Percentiles rank a stretch among this genome's conserved stretches.
Evolutionary conservation across 2,113 vertebrate species (phyloP).

Genomic region (Cranoglanis bouderius): DNA sequence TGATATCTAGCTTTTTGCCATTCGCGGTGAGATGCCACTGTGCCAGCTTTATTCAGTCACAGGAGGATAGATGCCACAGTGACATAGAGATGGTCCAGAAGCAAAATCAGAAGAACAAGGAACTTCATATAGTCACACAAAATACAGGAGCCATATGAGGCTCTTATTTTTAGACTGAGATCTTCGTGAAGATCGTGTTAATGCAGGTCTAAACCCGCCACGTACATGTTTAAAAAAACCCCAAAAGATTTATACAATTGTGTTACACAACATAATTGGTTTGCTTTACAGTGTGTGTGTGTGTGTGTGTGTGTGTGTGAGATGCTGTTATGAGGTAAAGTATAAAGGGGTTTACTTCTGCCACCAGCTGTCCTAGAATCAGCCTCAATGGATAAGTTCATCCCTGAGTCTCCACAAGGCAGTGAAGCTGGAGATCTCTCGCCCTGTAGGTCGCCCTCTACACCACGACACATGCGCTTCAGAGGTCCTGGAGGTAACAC

Average conservation of each 20-base stretch:
- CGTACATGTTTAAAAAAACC: not conserved
- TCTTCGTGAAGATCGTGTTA: not conserved
- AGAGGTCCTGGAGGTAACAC: constrained; percentile 85
- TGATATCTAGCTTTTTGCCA: not conserved
- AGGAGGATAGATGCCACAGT: not conserved
- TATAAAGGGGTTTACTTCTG: constrained; percentile 16
- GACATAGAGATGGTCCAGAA: not conserved
- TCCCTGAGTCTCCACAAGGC: constrained; percentile 79
- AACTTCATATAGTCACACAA: not conserved
- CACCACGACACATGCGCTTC: constrained; percentile 90
- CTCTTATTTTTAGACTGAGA: constrained; percentile 2
- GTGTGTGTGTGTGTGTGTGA: not conserved
- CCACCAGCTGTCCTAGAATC: constrained; percentile 85
- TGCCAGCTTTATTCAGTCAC: not conserved
- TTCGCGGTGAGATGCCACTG: not conserved
- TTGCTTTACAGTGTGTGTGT: not conserved
- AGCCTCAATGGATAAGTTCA: constrained; percentile 82
- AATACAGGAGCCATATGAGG: not conserved
- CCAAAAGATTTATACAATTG: not conserved
- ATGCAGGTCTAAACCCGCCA: not conserved
- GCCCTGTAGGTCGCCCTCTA: constrained; percentile 89
- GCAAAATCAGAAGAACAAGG: not conserved
- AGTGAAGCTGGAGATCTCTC: constrained; percentile 83
- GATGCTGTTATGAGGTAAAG: not conserved
- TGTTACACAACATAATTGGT: not conserved